Evolutionary conservation across 1,140 invertebrate species (phyloP).

Genomic region (Euwallacea fornicatus): DNA sequence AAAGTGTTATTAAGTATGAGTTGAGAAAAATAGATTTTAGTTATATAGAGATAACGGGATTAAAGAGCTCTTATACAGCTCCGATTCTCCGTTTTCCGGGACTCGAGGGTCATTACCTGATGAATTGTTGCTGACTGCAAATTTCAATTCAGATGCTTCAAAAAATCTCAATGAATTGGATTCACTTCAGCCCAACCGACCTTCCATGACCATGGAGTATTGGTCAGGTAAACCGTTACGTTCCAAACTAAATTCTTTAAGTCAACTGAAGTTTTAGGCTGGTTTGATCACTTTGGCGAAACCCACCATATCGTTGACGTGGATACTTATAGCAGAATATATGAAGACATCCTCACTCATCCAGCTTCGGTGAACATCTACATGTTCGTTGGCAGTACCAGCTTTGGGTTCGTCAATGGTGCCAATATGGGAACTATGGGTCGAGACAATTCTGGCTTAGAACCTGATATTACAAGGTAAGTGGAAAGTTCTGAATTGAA

Average conservation of each 20-base stretch:
- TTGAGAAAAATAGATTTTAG: slow-evolving; percentile 8
- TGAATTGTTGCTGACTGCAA: slow-evolving; percentile 48
- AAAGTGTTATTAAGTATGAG: not conserved
- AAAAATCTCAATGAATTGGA: slow-evolving; percentile 52
- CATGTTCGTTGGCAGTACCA: slow-evolving; percentile 74
- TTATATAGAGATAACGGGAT: slow-evolving; percentile 48
- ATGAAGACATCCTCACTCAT: slow-evolving; percentile 42
- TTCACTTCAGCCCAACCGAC: slow-evolving; percentile 59
- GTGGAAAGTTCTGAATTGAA: not conserved
- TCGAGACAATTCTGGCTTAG: slow-evolving; percentile 45
- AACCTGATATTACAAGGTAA: slow-evolving; percentile 55
- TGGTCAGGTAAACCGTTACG: slow-evolving; percentile 56
- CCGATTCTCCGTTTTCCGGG: slow-evolving; percentile 52
- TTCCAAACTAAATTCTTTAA: not conserved
- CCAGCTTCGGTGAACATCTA: slow-evolving; percentile 66
- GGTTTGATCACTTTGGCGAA: slow-evolving; percentile 59
- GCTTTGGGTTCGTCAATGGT: slow-evolving; percentile 69
- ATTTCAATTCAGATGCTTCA: slow-evolving; percentile 56
- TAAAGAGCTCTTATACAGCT: slow-evolving; percentile 58
- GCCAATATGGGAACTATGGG: slow-evolving; percentile 44
- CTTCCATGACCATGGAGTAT: slow-evolving; percentile 65
- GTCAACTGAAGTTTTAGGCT: slow-evolving; percentile 53
- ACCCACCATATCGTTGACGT: slow-evolving; percentile 40
- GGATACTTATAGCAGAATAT: slow-evolving; percentile 14
- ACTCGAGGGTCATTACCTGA: slow-evolving; percentile 54